Evolutionary conservation across 2,888 invertebrate genomes (phyloP).

Genomic region (Caenorhabditis sp.): DNA sequence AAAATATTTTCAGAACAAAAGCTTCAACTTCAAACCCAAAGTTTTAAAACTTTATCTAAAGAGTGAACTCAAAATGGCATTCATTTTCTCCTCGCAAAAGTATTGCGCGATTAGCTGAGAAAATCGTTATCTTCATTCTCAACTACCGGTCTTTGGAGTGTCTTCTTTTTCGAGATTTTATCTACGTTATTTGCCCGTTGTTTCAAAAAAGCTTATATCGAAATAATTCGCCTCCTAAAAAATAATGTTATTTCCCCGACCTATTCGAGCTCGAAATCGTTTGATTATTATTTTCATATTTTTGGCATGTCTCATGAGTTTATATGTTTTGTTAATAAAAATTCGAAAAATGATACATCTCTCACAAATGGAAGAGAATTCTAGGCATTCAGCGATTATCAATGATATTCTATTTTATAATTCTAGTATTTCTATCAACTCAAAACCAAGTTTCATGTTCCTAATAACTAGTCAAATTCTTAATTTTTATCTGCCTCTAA

Average conservation of each 20-base stretch:
- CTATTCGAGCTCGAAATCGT: constrained; percentile 20
- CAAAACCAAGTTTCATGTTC: constrained; percentile 24
- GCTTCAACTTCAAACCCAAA: too few relatives aligned
- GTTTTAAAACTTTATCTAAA: too few relatives aligned
- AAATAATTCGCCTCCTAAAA: background rate
- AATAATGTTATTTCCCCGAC: background rate
- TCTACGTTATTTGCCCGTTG: background rate
- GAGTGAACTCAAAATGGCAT: too few relatives aligned
- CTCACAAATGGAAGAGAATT: constrained; percentile 34
- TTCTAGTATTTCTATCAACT: constrained; percentile 23
- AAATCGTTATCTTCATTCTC: background rate
- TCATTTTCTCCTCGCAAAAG: too few relatives aligned
- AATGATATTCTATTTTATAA: constrained; percentile 35
- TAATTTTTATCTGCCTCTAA: constrained; percentile 35
- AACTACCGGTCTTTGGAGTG: background rate
- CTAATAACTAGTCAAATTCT: constrained; percentile 31
- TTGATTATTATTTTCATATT: constrained; percentile 27
- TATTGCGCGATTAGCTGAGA: background rate
- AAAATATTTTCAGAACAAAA: too few relatives aligned
- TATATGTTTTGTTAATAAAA: constrained; percentile 35
- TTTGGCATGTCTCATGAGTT: constrained; percentile 27
- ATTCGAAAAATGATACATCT: constrained; percentile 32
- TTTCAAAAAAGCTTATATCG: background rate
- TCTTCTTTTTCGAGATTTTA: background rate
- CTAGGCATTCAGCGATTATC: constrained; percentile 31